phyloP scores from a whole-genome alignment of 2,888 invertebrate species.

The Drosophila lutescens region DNA sequence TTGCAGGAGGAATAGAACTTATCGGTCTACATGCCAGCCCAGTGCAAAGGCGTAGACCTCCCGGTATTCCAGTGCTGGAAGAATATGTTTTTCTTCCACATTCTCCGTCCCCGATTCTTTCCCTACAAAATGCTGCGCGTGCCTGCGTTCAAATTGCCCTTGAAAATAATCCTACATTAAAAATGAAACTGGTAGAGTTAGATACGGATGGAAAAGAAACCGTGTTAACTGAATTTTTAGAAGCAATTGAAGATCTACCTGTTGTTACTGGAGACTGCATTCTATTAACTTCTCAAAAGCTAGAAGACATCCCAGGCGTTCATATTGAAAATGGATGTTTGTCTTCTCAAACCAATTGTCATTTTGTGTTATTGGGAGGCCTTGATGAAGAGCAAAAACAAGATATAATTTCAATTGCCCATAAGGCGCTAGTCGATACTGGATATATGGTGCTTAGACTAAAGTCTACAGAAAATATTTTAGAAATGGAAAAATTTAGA shows the following conservation, averaged over 20 bases:
- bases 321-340: constrained; percentile 88
- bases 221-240: constrained; percentile 86
- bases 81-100: constrained; percentile 90
- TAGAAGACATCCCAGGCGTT: constrained; percentile 85
- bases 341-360: constrained; percentile 78
- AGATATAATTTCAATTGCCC: constrained; percentile 84
- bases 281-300: constrained; percentile 83
- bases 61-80: constrained; percentile 91
- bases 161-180: constrained; percentile 88
- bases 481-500: constrained; percentile 65
- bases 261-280: constrained; percentile 88
- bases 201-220: constrained; percentile 85
- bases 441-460: constrained; percentile 88
- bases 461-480: constrained; percentile 85
- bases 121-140: constrained; percentile 85
- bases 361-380: constrained; percentile 77
- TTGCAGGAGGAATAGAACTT: constrained; percentile 91
- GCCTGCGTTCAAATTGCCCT: constrained; percentile 88
- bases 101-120: constrained; percentile 75
- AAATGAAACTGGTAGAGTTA: constrained; percentile 87
- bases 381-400: constrained; percentile 59
- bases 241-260: constrained; percentile 88
- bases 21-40: constrained; percentile 91
- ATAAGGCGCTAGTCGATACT: constrained; percentile 86
- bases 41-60: constrained; percentile 88